Percentiles rank a stretch among this genome's conserved stretches.
phyloP scores from a whole-genome alignment of 2,888 invertebrate genomes.

The Rhorus exstirpatorius region DNA sequence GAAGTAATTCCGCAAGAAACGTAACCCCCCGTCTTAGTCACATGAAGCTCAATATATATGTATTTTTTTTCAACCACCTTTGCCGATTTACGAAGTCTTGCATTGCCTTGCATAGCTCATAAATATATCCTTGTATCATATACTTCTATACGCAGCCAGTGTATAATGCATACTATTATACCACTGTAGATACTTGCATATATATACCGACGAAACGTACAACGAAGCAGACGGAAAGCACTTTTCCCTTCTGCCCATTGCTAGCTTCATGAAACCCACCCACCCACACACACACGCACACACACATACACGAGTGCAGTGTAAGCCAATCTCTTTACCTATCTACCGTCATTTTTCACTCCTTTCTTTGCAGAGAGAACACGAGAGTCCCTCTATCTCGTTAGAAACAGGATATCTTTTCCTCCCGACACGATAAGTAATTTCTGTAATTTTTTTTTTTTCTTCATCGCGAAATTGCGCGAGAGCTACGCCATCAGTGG shows the following conservation, averaged over 20 bases:
- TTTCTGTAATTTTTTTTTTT: slow-evolving; percentile 70
- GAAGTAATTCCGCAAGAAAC: too few relatives aligned
- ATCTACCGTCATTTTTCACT: slow-evolving; percentile 73
- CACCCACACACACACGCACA: slow-evolving; percentile 7
- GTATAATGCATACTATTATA: slow-evolving; percentile 13
- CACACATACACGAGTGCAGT: slow-evolving; percentile 31
- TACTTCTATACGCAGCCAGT: slow-evolving; percentile 4
- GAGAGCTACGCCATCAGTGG: slow-evolving; percentile 66
- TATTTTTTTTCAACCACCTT: too few relatives aligned
- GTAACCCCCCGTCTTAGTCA: too few relatives aligned
- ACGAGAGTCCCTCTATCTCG: slow-evolving; percentile 74
- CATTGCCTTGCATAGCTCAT: background rate
- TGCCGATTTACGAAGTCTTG: background rate
- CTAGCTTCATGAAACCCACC: slow-evolving; percentile 16
- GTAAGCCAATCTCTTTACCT: slow-evolving; percentile 49
- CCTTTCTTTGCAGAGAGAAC: slow-evolving; percentile 72
- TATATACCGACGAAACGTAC: slow-evolving; percentile 39
- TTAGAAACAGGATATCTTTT: slow-evolving; percentile 77
- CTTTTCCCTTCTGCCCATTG: slow-evolving; percentile 18
- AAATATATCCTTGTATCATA: background rate
- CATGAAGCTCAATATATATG: too few relatives aligned
- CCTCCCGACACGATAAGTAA: slow-evolving; percentile 73
- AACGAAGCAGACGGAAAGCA: slow-evolving; percentile 20
- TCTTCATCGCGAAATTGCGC: slow-evolving; percentile 71
- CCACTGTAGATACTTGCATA: background rate